These are phyloP conservation scores for Pipistrellus pipistrellus DNA, from an alignment of 2,797 vertebrate species.

Conservation along the genomic window DNA sequence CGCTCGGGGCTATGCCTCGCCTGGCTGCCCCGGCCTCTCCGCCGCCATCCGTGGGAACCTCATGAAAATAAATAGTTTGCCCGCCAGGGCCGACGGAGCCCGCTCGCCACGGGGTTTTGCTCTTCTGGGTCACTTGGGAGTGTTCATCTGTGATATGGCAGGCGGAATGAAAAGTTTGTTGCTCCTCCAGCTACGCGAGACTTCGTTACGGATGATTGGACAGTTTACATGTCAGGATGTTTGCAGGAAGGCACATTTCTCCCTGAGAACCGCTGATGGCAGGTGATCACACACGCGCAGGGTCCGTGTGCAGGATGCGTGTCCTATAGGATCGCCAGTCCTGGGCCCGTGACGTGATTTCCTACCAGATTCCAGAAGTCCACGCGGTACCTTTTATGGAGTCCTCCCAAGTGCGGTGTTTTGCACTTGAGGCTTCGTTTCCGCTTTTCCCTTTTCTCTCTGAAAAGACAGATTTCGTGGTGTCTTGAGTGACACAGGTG, in stretches of 20 bases:
- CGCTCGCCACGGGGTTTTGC: not conserved
- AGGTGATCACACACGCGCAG: not conserved
- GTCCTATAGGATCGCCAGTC: not conserved
- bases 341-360: conserved; percentile 61
- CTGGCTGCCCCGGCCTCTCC: conserved; percentile 62
- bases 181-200: not conserved
- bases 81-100: conserved; percentile 24
- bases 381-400: conserved; percentile 68
- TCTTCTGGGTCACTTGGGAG: conserved; percentile 49
- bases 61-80: conserved; percentile 26
- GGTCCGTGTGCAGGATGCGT: not conserved
- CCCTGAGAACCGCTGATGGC: not conserved
- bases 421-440: not conserved
- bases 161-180: not conserved
- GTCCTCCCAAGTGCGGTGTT: not conserved
- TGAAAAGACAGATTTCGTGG: conserved; percentile 78
- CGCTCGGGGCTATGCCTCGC: conserved; percentile 68
- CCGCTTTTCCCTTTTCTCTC: conserved; percentile 70
- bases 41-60: conserved; percentile 70
- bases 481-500: conserved; percentile 46
- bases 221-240: not conserved
- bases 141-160: conserved; percentile 56
- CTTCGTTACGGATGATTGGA: not conserved
- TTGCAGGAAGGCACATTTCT: not conserved
- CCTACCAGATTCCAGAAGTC: conserved; percentile 73